Evolutionary conservation across 1,140 invertebrate genomes (phyloP), one percentile per base, ranked within the genome.

Genomic region (Philaenus spumarius): DNA sequence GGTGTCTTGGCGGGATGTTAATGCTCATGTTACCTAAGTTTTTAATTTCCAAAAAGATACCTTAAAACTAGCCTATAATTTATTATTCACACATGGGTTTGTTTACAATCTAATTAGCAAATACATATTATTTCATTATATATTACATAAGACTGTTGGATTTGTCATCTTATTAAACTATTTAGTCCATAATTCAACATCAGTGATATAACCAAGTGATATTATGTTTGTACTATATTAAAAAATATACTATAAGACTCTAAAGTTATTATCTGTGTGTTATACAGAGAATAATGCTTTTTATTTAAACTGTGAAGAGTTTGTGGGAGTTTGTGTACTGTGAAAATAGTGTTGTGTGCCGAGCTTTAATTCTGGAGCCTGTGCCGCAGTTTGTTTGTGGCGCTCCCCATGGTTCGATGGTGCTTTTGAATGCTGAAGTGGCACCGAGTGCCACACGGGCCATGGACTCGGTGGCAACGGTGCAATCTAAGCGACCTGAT

Each of bases 391-490:
- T 63, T 15, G 60, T 60, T 47, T 57, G 62, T 51, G 58, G 55
- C 19, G 48, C 63, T 47, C 43, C 55, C 45, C 60, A 68, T 68
- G 63, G 62, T 65, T 66, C 61, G 61, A 69, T 68, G 68, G 68
- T 69, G 50, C 62, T 67, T 24, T 61, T 69, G 64, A 68, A 64
- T 59, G 47, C 66, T 37, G 64, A 67, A 48, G 45, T 63, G 26
- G 43, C 55, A 58, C 62, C 63, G 58, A 58, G 51, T 59, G 62
- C 62, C 50, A 35, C 46, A 51, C 55, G 42, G 61, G 61, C 66
- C 20, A 69, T 69, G 67, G 67, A 69, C 56, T 62, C 64, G 60
- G 63, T 65, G 52, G 66, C 64, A 55, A 57, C 65, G 30, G 65
- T 63, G 60, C 62, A 64, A 55, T 23, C 62, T 14, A 68, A 67